Conservation (phyloP, 1,140 invertebrate species). For the Drosophila persimilis region DNA sequence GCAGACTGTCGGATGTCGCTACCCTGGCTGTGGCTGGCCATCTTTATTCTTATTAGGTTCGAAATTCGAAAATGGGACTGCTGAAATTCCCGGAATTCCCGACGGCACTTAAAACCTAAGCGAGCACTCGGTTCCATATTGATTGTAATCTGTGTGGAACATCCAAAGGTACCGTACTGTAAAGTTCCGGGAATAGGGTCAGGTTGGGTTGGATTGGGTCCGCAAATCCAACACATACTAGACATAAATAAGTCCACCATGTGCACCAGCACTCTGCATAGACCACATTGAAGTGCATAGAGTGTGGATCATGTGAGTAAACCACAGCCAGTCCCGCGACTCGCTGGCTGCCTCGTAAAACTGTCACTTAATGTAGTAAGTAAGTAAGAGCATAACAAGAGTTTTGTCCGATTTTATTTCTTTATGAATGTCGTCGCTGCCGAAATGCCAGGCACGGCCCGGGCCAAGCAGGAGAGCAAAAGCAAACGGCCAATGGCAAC, state of each 20-base stretch:
- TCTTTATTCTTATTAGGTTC: slow-evolving; percentile 40
- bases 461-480: slow-evolving; percentile 13
- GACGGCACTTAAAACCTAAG: slow-evolving; percentile 26
- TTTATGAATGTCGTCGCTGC: slow-evolving; percentile 58
- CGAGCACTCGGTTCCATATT: slow-evolving; percentile 1
- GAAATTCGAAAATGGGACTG: slow-evolving; percentile 40
- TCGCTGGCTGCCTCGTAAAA: slow-evolving; percentile 40
- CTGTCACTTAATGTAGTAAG: slow-evolving; percentile 59
- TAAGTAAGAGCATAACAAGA: slow-evolving; percentile 47
- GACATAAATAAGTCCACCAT: too few species aligned
- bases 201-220: neutral
- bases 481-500: slow-evolving; percentile 10
- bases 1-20: slow-evolving; percentile 29
- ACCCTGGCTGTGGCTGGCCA: slow-evolving; percentile 18
- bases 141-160: slow-evolving; percentile 37
- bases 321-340: slow-evolving; percentile 12
- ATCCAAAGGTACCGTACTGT: slow-evolving; percentile 11
- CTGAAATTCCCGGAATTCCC: slow-evolving; percentile 31
- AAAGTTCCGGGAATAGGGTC: slow-evolving; percentile 5
- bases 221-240: too few species aligned
- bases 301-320: neutral
- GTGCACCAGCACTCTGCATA: neutral
- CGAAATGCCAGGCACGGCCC: slow-evolving; percentile 34
- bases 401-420: slow-evolving; percentile 61
- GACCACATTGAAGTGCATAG: slow-evolving; percentile 8